Percentiles rank a stretch among this genome's conserved stretches.
Evolutionary conservation across 2,113 vertebrate genomes (phyloP).

Genomic region (Neopipo cinnamomea): DNA sequence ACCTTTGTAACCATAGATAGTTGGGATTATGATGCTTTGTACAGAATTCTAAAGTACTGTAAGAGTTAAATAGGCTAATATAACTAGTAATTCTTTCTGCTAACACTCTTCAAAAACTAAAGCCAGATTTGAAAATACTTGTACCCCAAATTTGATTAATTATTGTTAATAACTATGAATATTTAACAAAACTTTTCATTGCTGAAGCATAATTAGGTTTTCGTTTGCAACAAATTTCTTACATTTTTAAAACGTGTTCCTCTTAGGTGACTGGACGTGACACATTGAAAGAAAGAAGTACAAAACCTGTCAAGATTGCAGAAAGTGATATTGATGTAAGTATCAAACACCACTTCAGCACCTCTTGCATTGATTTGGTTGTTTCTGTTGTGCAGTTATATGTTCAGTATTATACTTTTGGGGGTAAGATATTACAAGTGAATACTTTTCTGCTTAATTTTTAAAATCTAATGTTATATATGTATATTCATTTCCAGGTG

Average conservation of each 20-base stretch:
- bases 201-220: neutral
- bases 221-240: neutral
- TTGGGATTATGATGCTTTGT: neutral
- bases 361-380: neutral
- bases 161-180: neutral
- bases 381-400: neutral
- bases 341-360: conserved; percentile 23
- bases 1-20: neutral
- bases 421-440: neutral
- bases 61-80: neutral
- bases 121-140: neutral
- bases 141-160: neutral
- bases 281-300: conserved; percentile 81
- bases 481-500: conserved; percentile 76
- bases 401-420: neutral
- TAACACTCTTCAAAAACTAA: neutral
- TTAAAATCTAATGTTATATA: neutral
- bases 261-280: conserved; percentile 89
- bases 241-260: conserved; percentile 31
- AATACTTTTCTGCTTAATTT: neutral
- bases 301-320: conserved; percentile 91
- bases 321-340: conserved; percentile 96
- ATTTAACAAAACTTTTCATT: neutral
- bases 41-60: neutral
- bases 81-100: neutral